Evolutionary conservation across 2,797 vertebrate species (phyloP), one percentile per base, ranked within the genome.

Genomic region (Eleutherodactylus coqui): DNA sequence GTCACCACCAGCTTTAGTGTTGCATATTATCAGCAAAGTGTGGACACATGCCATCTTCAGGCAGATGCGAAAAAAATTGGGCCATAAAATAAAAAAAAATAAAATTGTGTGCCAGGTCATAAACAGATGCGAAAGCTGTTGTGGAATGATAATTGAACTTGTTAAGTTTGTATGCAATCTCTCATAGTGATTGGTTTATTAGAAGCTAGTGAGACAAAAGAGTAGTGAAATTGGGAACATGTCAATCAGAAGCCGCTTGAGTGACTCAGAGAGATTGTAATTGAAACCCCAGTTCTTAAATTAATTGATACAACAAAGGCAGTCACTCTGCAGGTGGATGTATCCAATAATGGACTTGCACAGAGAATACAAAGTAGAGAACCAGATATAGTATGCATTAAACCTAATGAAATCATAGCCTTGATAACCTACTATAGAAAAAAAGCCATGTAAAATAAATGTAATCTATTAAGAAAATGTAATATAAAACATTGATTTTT

Each of bases 231-330:
- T 83, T 83, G 36, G 81, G 70, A 83, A 83, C 69, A 9, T 83
- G 70, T 83, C 70, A 75, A 75, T 83, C 69, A 75, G 36, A 21
- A 60, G 29, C 36, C 32, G 16, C 29, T 83, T 83, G 81, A 83
- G 49, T 83, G 81, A 83, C 70, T 83, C 11, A 24, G 34, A 75
- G 81, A 83, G 81, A 75, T 83, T 75, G 36, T 75, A 83, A 83
- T 75, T 83, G 51, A 83, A 75, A 75, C 70, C 53, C 81, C 51
- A 60, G 51, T 45, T 75, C 51, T 75, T 83, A 75, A 83, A 83
- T 75, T 55, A 83, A 83, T 83, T 83, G 51, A 83, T 75, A 75
- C 81, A 83, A 83, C 81, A 83, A 83, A 83, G 70, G 70, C 70
- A 75, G 34, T 83, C 49, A 83, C 81, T 83, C 81, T 21, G 81